These are phyloP conservation scores for Riptortus pedestris DNA, from an alignment of 1,140 invertebrate genomes.

Conservation along the genomic window DNA sequence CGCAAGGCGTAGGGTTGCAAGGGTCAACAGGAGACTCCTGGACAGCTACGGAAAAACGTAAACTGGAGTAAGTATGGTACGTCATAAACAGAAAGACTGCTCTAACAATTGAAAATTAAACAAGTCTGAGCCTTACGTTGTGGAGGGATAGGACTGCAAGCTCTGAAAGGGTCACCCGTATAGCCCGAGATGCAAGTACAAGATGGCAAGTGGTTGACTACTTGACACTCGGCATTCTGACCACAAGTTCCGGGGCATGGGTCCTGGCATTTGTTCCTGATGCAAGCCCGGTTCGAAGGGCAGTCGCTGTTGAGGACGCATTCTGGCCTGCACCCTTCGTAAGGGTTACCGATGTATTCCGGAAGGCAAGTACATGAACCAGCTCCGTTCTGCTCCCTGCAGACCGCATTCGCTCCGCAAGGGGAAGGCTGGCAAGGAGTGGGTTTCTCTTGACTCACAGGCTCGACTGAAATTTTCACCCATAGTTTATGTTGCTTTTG, in stretches of 20 bases:
- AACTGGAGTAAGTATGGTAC: background rate
- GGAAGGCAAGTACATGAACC: conserved; percentile 48
- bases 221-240: conserved; percentile 52
- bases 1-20: conserved; percentile 53
- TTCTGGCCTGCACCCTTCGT: conserved; percentile 61
- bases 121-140: conserved; percentile 32
- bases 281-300: conserved; percentile 52
- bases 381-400: conserved; percentile 33
- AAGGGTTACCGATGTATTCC: conserved; percentile 59
- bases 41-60: conserved; percentile 6
- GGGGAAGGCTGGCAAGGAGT: conserved; percentile 44
- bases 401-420: conserved; percentile 42
- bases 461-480: conserved; percentile 35
- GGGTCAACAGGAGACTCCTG: conserved; percentile 38
- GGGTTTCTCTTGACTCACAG: conserved; percentile 32
- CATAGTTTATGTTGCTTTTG: no score
- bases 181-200: conserved; percentile 52
- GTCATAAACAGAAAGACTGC: background rate
- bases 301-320: conserved; percentile 59
- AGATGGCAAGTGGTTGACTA: conserved; percentile 57
- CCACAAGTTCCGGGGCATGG: conserved; percentile 59
- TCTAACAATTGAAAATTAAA: background rate
- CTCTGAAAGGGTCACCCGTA: conserved; percentile 38
- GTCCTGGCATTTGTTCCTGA: conserved; percentile 55
- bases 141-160: conserved; percentile 42